These are phyloP conservation scores for Vidua chalybeata DNA, from an alignment of 2,113 vertebrate species.

Conservation along the genomic window DNA sequence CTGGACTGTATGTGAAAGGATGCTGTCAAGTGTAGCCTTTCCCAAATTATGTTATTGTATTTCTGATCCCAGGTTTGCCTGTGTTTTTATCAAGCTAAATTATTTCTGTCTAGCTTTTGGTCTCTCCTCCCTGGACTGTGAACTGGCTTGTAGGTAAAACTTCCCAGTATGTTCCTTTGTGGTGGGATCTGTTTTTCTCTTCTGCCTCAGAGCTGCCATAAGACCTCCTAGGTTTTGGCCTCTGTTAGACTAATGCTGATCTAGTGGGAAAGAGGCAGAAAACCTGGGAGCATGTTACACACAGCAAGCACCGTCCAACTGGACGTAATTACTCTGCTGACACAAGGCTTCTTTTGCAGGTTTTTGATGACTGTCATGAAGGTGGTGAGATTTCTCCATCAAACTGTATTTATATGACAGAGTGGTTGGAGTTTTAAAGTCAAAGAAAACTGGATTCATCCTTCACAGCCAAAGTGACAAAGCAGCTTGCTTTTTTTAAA, in stretches of 20 bases:
- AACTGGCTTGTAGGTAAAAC: background rate
- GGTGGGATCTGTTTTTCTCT: background rate
- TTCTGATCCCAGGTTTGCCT: background rate
- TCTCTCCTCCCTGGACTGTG: background rate
- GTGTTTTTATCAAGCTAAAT: background rate
- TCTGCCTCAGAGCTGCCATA: background rate
- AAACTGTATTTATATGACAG: constrained; percentile 92
- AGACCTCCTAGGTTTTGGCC: background rate
- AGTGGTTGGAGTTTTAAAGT: constrained; percentile 92
- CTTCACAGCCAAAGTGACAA: background rate
- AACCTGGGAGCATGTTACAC: background rate
- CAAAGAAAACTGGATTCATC: background rate
- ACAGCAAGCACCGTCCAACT: background rate
- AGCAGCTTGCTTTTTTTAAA: constrained; percentile 2
- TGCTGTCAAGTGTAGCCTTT: background rate
- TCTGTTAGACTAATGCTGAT: background rate
- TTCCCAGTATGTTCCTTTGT: background rate
- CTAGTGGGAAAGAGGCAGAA: background rate
- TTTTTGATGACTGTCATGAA: constrained; percentile 96
- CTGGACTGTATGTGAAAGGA: background rate
- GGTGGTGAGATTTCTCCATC: constrained; percentile 96
- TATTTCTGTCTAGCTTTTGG: background rate
- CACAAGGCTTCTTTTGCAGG: constrained; percentile 73
- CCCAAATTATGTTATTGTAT: background rate
- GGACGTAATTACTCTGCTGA: background rate